Evolutionary conservation across 2,797 vertebrate species (phyloP), one percentile per base, ranked within the genome.

Genomic region (Distichodus sexfasciatus): DNA sequence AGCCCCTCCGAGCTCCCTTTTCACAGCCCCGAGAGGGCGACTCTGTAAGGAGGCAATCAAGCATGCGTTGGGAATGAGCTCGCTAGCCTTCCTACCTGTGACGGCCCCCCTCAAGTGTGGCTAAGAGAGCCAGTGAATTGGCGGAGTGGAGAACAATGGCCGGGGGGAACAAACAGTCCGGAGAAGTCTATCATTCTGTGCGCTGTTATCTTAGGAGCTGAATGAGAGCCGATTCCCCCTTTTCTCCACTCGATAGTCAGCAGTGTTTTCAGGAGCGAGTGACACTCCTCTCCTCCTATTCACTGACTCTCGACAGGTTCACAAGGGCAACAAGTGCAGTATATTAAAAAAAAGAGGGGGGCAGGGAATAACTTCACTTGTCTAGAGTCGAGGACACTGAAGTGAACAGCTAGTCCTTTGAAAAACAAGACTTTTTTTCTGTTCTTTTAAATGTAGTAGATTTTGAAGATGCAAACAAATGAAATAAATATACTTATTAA

Each of bases 141-240:
- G 72, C 21, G 9, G 87, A 84, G 72, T 67, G 71, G 79, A 76
- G 87, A 88, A 98, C 95, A 98, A 97, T 94, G 83, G 91, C 83
- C 87, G 80, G 82, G 88, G 92, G 90, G 90, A 91, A 89, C 89
- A 93, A 90, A 93, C 94, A 95, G 96, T 94, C 92, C 93, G 82
- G 89, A 91, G 93, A 93, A 98, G 95, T 98, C 94, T 94, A 97
- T 97, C 91, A 95, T 94, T 96, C 94, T 94, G 91, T 93, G 89
- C 93, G 89, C 92, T 95, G 95, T 95, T 94, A 95, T 95, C 94
- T 94, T 92, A 94, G 93, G 91, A 89, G 89, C 90, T 95, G 93
- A 95, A 94, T 94, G 87, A 92, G 91, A 92, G 91, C 70, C 36
- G 68, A 74, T 71, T 74, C 71, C 54, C 75, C 87, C 89, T 54